phyloP scores from a whole-genome alignment of 2,888 invertebrate species.

The Calameuta filiformis region DNA sequence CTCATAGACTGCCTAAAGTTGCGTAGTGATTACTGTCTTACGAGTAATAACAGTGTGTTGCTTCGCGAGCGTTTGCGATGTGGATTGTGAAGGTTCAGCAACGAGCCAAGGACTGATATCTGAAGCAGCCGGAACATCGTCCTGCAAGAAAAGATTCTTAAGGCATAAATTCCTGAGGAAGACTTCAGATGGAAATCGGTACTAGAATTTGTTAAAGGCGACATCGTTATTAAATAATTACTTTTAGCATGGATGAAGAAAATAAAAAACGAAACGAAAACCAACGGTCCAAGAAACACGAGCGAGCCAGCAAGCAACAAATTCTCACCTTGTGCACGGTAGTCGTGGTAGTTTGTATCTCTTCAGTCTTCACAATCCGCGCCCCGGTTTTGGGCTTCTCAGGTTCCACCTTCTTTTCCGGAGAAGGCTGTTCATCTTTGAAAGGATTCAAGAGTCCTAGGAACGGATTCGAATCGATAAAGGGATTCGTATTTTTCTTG shows the following conservation, averaged over 20 bases:
- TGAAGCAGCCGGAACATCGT: constrained; percentile 66
- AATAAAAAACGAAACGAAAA: not conserved
- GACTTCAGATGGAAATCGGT: not conserved
- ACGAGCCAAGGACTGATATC: constrained; percentile 80
- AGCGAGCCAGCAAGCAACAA: constrained; percentile 34
- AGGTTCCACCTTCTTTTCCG: constrained; percentile 11
- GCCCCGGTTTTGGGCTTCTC: constrained; percentile 47
- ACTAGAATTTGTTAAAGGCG: not conserved
- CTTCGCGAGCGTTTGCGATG: constrained; percentile 70
- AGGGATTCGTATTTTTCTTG: constrained; percentile 66
- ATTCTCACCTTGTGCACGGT: constrained; percentile 55
- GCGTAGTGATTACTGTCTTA: constrained; percentile 89
- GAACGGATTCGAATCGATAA: constrained; percentile 65
- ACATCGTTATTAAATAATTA: not conserved
- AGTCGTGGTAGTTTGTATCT: constrained; percentile 55
- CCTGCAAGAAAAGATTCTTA: constrained; percentile 64
- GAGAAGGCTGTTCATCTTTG: constrained; percentile 45
- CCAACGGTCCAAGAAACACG: not conserved
- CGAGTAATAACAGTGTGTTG: constrained; percentile 79
- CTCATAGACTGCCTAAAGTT: constrained; percentile 69
- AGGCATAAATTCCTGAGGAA: not conserved
- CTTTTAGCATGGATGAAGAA: not conserved
- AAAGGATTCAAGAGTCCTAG: constrained; percentile 65
- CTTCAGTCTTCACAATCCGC: constrained; percentile 56
- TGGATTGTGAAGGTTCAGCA: constrained; percentile 71